Base-by-base conservation (phyloP, 1,140 invertebrate species). In the Eurytemora carolleeae region DNA sequence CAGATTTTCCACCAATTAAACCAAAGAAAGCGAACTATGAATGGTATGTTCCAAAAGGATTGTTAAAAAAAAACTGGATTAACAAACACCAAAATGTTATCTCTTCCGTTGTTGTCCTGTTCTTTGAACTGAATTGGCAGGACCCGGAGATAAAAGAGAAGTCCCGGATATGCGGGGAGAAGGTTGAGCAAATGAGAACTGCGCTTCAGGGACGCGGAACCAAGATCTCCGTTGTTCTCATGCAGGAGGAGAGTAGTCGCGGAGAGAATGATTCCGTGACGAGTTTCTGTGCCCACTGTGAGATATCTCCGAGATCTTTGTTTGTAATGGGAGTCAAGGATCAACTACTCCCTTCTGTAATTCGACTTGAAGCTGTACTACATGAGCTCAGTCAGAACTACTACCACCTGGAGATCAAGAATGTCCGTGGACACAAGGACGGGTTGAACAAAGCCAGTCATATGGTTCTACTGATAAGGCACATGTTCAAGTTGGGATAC, bases 51-150 rank as follows among this genome's bases (percentile, higher is more conserved):
- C 90, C 92, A 0, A 94, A 93, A 75, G 94, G 94, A 24, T 91
- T 98, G 64, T 74, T 98, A 1, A 96, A 96, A 71, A 81, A 82
- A 7, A 88, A 89, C 69, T 98, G 95, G 95, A 85, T 96, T 76
- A 77, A 82, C 12, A 98, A 98, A 75, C 89, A 98, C 71, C 75
- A 95, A 3, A 80, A 85, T 67, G 77, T 87, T 56, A 79, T 98
- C 64, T 93, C 95, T 18, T 84, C 91, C 2, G 82, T 97, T 0
- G 82, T 95, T 57, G 88, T 95, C 7, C 79, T 93, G 31, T 98
- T 98, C 72, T 90, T 88, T 73, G 92, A 98, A 69, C 79, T 98
- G 66, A 91, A 98, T 75, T 98, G 94, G 94, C 88, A 92, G 71
- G 90, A 96, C 74, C 74, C 79, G 0, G 76, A 84, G 56, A 98